Base-by-base conservation (phyloP, 2,797 vertebrate genomes). In the Lacerta viridis region DNA sequence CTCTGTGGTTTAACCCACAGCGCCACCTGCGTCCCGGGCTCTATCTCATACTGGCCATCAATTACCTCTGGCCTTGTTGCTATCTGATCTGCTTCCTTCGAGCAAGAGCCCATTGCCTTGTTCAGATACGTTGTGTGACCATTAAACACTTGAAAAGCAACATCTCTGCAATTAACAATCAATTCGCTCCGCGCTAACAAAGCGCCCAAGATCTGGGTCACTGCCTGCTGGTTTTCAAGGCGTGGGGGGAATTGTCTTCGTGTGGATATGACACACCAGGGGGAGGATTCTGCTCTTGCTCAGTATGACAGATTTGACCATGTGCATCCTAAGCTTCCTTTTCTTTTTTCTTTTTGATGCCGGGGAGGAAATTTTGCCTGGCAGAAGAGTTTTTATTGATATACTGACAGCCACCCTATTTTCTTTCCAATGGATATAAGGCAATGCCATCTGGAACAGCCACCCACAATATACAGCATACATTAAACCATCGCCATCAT, bases 371-470 rank as follows among this genome's bases (percentile, higher is more conserved):
- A 78, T 83, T 50, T 50, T 78, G 84, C 18, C 43, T 81, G 68
- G 23, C 69, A 68, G 50, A 66, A 50, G 46, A 84, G 29, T 68
- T 50, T 66, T 81, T 68, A 81, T 68, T 80, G 77, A 79, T 74
- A 80, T 85, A 36, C 50, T 13, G 88, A 77, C 46, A 83, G 27
- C 66, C 68, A 33, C 43, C 23, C 50, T 80, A 27, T 85, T 80
- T 64, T 61, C 85, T 46, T 76, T 80, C 50, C 13, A 41, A 15
- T 43, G 29, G 84, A 64, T 85, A n/a, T 33, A 78, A 86, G 68
- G 64, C 33, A n/a, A 50, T 77, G 43, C 84, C 84, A 79, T 78
- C 75, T 86, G 84, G 75, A 86, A 50, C 43, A 77, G 61, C 75
- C 39, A 79, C 39, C 74, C 59, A 76, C 75, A 27, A 66, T 27